Base-by-base conservation (phyloP, 92 coral and sea anemone genomes). In the Phenganax marumi region DNA sequence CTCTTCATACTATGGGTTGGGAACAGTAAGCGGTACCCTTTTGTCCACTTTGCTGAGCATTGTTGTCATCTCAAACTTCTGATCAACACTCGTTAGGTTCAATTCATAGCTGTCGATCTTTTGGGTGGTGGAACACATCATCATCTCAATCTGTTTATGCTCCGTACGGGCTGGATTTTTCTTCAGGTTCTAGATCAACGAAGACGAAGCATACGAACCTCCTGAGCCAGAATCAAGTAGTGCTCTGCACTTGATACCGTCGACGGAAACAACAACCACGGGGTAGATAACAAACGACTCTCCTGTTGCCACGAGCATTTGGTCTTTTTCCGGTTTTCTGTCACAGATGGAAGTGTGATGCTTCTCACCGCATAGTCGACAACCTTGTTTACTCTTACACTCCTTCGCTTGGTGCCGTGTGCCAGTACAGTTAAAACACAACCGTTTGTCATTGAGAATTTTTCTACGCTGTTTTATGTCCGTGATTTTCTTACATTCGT, bases 331-430 rank as follows among this genome's bases (percentile, higher is more conserved):
- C 78, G 18, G 64, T 57, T 57, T 57, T 22, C 6, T 57, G 18
- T 84, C 84, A 50, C 92, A 89, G 8, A 89, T 89, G n/a, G 86
- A 82, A 26, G 82, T 68, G 63, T 89, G 89, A 74, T 86, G 88
- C 3, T 78, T 61, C 47, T 68, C 69, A 10, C 68, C 70, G 62
- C 90, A 89, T 23, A 71, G 62, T 23, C 50, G 83, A 69, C 92
- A 73, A 25, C 18, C 18, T 6, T 57, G 52, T 22, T 57, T 6
- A 22, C 64, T 57, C 64, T 57, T 57, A 57, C 64, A 57, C 12
- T 57, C 64, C 64, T 17, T 57, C 18, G 64, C 64, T 9, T 57
- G 73, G 48, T 68, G 73, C 24, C 50, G 18, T 23, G 46, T 47
- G 46, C 73, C 73, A 68, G 73, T 68, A 47, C 73, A 68, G 21